Evolutionary conservation across 2,797 vertebrate species (phyloP).

Genomic region (Pagetopsis macropterus): DNA sequence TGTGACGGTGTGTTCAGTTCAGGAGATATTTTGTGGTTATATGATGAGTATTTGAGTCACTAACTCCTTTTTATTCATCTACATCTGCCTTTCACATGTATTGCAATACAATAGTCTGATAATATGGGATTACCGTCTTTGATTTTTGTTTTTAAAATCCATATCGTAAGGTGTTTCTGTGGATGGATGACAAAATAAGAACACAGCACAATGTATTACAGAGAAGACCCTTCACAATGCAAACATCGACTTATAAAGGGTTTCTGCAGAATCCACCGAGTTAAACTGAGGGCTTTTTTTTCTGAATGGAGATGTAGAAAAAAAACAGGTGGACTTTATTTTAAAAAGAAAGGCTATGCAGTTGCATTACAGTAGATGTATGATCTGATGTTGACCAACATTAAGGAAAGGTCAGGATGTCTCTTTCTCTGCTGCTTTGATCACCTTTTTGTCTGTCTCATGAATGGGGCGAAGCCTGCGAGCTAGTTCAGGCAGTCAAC

Average conservation of each 20-base stretch:
- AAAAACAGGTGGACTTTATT: not conserved
- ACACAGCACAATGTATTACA: not conserved
- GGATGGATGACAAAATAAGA: slow-evolving; percentile 9
- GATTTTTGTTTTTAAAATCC: not conserved
- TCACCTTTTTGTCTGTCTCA: not conserved
- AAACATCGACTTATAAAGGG: not conserved
- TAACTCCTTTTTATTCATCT: not conserved
- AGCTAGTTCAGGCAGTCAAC: no score
- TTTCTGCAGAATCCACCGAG: no score
- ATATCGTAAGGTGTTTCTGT: not conserved
- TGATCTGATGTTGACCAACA: not conserved
- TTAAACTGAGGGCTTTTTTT: no score
- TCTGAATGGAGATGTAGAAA: not conserved
- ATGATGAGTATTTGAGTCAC: not conserved
- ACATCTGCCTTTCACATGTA: not conserved
- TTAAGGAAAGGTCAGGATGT: not conserved
- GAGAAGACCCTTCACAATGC: not conserved
- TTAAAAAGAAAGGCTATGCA: not conserved
- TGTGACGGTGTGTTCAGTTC: not conserved
- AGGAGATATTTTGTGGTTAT: not conserved
- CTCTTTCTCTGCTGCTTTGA: not conserved
- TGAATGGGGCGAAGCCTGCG: no score
- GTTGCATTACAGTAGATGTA: not conserved
- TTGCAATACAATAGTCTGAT: not conserved
- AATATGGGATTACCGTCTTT: not conserved